These are phyloP conservation scores for Heliothis subflexa DNA, from an alignment of 1,140 invertebrate species.

Conservation along the genomic window DNA sequence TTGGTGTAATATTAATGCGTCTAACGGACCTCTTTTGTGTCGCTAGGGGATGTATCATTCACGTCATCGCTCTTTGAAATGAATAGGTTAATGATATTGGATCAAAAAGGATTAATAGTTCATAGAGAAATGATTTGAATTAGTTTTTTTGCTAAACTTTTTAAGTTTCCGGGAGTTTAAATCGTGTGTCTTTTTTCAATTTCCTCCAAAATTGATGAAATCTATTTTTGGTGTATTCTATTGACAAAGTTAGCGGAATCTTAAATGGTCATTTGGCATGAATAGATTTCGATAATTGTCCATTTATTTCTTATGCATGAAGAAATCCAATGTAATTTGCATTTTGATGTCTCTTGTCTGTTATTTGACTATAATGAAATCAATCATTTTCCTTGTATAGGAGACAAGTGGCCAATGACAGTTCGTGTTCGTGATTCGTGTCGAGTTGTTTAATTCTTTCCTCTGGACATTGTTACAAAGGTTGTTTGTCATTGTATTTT, in stretches of 20 bases:
- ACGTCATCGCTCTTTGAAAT: constrained; percentile 59
- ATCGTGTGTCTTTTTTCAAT: constrained; percentile 43
- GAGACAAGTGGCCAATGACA: neutral
- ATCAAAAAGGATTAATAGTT: constrained; percentile 62
- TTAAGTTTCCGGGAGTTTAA: constrained; percentile 36
- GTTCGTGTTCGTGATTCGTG: no score
- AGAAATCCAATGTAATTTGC: neutral
- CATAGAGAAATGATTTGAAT: constrained; percentile 4
- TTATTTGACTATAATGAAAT: neutral
- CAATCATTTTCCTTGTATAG: neutral
- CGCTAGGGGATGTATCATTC: constrained; percentile 62
- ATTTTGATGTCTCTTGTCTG: neutral
- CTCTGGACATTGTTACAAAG: no score
- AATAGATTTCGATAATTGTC: neutral
- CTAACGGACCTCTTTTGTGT: constrained; percentile 72
- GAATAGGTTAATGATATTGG: constrained; percentile 69
- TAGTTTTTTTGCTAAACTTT: constrained; percentile 28
- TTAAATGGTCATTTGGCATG: neutral
- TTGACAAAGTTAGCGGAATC: neutral
- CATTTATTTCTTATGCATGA: neutral
- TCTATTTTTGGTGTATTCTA: neutral
- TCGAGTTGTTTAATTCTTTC: neutral
- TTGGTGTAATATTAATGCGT: constrained; percentile 73
- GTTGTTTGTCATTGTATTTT: neutral
- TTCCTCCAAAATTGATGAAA: constrained; percentile 4